Evolutionary conservation across 2,797 vertebrate species (phyloP).

Genomic region (Mus spretus): DNA sequence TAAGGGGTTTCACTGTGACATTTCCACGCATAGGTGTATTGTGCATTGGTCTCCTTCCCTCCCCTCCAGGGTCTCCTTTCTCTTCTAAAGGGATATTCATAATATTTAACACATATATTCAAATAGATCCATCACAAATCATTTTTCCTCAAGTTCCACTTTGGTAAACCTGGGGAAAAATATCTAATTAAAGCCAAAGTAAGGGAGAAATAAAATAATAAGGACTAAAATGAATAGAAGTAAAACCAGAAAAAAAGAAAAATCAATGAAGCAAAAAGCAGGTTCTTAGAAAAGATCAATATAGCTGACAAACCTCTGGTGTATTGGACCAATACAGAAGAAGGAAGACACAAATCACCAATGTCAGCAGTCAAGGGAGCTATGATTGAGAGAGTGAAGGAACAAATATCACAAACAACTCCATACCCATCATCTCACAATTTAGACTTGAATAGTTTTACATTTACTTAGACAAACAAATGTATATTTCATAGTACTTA

Average conservation of each 20-base stretch:
- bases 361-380: not conserved
- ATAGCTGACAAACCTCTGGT: slow-evolving; percentile 3
- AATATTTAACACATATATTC: not conserved
- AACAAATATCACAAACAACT: not conserved
- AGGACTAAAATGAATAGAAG: not conserved
- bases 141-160: not conserved
- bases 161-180: not conserved
- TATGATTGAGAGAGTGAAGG: not conserved
- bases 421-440: not conserved
- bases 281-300: slow-evolving; percentile 20
- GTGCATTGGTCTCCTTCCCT: not conserved
- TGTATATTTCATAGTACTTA: not conserved
- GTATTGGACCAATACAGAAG: not conserved
- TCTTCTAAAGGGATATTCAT: not conserved
- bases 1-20: not conserved
- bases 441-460: not conserved
- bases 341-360: not conserved
- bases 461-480: not conserved
- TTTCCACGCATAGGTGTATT: not conserved
- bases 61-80: not conserved
- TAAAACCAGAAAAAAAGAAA: not conserved
- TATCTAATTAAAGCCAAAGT: not conserved
- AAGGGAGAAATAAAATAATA: slow-evolving; percentile 1
- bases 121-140: slow-evolving; percentile 1
- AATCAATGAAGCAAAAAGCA: slow-evolving; percentile 10